Evolutionary conservation across 2,113 vertebrate genomes (phyloP), one percentile per base, ranked within the genome.

Genomic region (Plecotus auritus): DNA sequence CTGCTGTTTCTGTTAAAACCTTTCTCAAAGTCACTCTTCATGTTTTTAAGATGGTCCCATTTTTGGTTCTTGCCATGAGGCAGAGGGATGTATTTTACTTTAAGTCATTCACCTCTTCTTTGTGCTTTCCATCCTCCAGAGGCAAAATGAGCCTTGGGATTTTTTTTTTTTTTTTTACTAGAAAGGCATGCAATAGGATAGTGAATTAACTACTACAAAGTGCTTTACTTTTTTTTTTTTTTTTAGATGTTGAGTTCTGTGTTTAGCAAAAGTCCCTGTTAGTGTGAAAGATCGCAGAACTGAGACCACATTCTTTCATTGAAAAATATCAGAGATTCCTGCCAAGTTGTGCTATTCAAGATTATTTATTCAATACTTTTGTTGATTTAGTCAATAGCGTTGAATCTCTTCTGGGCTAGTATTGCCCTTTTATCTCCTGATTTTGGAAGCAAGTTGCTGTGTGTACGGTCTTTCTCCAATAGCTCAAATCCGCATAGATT

Each of bases 281-380:
- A 77, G 45, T 47, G 9, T 73, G 56, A 91, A 66, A 37, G 9
- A 84, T 78, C 32, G 35, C 47, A 96, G 83, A 96, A 76, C 69
- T 76, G 45, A 10, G 59, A 61, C 56, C 22, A 70, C 20, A 45
- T 47, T 95, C 35, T 87, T 94, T 64, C 51, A 40, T 32, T 84
- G 83, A 74, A 91, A 97, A 89, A 22, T 70, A 35, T 66, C 66
- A 54, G 73, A 28, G 56, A 42, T 86, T 94, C 51, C 84, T 96
- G 89, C 45, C 51, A 92, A 40, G 28, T 81, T 94, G 32, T 78
- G 1, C 51, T 72, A 5, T 70, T 91, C 49, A 85, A 40, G 78
- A 59, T 90, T 76, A 77, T 94, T 83, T 59, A 69, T 76, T 96
- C 66, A 83, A 0, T 76, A 37, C 2, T 88, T 90, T 35, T 14